Evolutionary conservation across 2,888 invertebrate genomes (phyloP), one percentile per base, ranked within the genome.

Genomic region (Linnaemya tessellans): DNA sequence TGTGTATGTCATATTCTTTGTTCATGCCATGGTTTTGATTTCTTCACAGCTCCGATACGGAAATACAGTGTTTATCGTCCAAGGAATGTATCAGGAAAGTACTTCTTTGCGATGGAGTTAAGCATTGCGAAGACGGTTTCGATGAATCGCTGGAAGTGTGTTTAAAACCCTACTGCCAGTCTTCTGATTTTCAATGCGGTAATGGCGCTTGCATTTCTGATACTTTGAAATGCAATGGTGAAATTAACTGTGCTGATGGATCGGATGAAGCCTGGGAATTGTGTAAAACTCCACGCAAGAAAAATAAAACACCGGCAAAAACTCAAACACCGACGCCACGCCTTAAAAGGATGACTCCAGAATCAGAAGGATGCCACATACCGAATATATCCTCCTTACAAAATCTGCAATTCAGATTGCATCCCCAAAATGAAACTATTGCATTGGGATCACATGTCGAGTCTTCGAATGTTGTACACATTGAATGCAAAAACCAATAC

Each of bases 141-240:
- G 92, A 92, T 84, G 92, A 92, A 78, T 89, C 89, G 1, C 3
- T 92, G 90, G 71, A 81, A 88, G 11, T 84, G 87, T 78, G 81
- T 78, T 10, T 67, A 1, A 41, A 67, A 20, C 54, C 49, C 8
- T 70, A 88, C 83, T 95, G 95, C 87, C 92, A 93, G 0, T 84
- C 90, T 0, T 93, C 93, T 87, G 92, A 94, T 51, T 90, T 89
- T 80, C 89, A 88, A 41, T 92, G 92, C 80, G 89, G 89, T 20
- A 91, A 88, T 41, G 89, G 89, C 10, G 89, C 75, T 1, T 89
- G 89, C 18, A 83, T 89, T 51, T 41, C 2, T 13, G 43, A 68
- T 35, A 54, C 54, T 13, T 25, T 87, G 7, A 85, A 60, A 1
- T 90, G 90, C 0, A 94, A 95, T 87, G 93, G 93, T 2, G 93